phyloP scores from a whole-genome alignment of 2,113 vertebrate species.

The Lynx canadensis region DNA sequence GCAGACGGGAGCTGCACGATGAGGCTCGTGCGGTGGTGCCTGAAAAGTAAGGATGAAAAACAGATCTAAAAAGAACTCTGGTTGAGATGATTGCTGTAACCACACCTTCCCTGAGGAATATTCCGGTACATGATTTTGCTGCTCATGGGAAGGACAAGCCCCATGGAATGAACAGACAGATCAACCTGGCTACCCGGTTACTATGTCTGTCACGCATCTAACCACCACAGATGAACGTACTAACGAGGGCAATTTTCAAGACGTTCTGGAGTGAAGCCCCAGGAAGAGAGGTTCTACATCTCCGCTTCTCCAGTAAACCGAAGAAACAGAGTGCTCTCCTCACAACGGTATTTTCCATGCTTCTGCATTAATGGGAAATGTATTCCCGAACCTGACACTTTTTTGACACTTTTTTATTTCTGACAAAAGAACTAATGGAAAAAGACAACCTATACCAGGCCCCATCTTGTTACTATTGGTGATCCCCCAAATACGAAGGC shows the following conservation, averaged over 20 bases:
- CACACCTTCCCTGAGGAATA: neutral
- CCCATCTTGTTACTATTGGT: neutral
- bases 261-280: neutral
- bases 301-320: neutral
- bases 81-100: neutral
- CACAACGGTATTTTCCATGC: neutral
- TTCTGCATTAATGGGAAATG: neutral
- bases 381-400: neutral
- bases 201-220: conserved; percentile 55
- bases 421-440: neutral
- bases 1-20: neutral
- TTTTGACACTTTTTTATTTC: neutral
- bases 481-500: neutral
- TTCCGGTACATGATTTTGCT: neutral
- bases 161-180: conserved; percentile 50
- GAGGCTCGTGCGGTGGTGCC: neutral
- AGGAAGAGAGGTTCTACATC: neutral
- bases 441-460: neutral
- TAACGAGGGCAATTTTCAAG: conserved; percentile 8
- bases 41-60: neutral
- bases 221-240: neutral
- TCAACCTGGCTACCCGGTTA: neutral
- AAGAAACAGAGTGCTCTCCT: neutral
- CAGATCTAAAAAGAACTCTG: neutral
- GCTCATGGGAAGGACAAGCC: neutral